Base-by-base conservation (phyloP, 2,888 invertebrate genomes). In the Hemithea aestivaria region DNA sequence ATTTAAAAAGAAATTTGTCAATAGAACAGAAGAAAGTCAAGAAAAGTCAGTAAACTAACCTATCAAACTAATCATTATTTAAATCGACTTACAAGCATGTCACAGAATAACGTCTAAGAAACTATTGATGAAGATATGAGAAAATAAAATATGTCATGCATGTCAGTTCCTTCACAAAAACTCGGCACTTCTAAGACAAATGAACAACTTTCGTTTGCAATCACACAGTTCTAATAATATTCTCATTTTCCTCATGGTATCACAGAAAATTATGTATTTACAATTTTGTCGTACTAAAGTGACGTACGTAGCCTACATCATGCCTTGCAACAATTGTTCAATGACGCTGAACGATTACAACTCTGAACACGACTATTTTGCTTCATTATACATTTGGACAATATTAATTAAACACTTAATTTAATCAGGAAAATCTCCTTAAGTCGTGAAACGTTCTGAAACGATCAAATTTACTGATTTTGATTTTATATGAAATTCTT, bases 221-320 rank as follows among this genome's bases (percentile, higher is more conserved):
- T 81, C 87, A 87, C 85, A 80, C 87, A 78, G 79, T 80, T 79
- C 80, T 85, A 85, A 79, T 82, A 76, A 74, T 73, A 70, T 73
- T 61, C 71, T 74, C 77, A 80, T 78, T 79, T 79, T 73, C 66
- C 72, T 62, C 80, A 82, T 87, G 84, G 87, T 88, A 88, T 88
- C 88, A 88, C 88, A 88, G 88, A 88, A 88, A 88, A 88, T 85
- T 73, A 88, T 88, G 83, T 88, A 88, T 88, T 82, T 88, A 88
- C 88, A 88, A 85, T 82, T 87, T 87, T 81, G 82, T 82, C 85
- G 70, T 73, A 79, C 79, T 76, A 77, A 73, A 72, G 74, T 82
- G 76, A 72, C 71, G 76, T 80, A 82, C 78, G 71, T 74, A 71
- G 50, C 71, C 72, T 75, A 77, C 68, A 70, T 70, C 72, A 76